phyloP scores from a whole-genome alignment of 2,888 invertebrate genomes.

The Callyntrura guangdongensis region DNA sequence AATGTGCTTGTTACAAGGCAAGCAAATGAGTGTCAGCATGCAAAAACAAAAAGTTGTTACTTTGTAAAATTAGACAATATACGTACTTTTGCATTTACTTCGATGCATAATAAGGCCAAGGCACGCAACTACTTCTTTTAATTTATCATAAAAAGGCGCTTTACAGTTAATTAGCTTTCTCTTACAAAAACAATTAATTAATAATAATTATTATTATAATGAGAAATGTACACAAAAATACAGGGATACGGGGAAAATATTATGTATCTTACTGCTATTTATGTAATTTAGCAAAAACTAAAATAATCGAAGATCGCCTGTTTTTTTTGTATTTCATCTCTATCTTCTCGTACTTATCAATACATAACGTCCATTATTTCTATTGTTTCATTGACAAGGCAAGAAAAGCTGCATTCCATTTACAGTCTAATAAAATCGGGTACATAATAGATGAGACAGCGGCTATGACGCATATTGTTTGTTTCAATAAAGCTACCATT shows the following conservation, averaged over 20 bases:
- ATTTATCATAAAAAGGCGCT: slow-evolving; percentile 56
- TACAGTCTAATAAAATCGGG: slow-evolving; percentile 6
- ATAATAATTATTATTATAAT: slow-evolving; percentile 17
- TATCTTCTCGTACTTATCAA: neutral
- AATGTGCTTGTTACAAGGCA: too few species aligned
- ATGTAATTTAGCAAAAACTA: slow-evolving; percentile 18
- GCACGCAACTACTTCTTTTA: slow-evolving; percentile 67
- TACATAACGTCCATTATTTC: neutral
- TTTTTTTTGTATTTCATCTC: slow-evolving; percentile 21
- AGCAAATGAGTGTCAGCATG: neutral
- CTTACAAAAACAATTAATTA: neutral
- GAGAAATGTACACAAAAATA: slow-evolving; percentile 61
- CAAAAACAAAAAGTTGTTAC: neutral
- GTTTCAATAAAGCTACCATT: too few species aligned
- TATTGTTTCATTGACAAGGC: slow-evolving; percentile 38
- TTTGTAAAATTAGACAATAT: neutral
- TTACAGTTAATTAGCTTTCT: slow-evolving; percentile 40
- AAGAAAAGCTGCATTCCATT: slow-evolving; percentile 57
- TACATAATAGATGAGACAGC: slow-evolving; percentile 13
- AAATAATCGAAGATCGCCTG: slow-evolving; percentile 15
- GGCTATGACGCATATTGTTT: neutral
- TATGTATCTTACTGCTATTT: neutral
- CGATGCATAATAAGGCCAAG: slow-evolving; percentile 57
- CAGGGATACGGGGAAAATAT: slow-evolving; percentile 10
- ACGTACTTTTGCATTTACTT: neutral